Conservation (phyloP, 2,888 invertebrate genomes). For the Standfussiana lucernea region DNA sequence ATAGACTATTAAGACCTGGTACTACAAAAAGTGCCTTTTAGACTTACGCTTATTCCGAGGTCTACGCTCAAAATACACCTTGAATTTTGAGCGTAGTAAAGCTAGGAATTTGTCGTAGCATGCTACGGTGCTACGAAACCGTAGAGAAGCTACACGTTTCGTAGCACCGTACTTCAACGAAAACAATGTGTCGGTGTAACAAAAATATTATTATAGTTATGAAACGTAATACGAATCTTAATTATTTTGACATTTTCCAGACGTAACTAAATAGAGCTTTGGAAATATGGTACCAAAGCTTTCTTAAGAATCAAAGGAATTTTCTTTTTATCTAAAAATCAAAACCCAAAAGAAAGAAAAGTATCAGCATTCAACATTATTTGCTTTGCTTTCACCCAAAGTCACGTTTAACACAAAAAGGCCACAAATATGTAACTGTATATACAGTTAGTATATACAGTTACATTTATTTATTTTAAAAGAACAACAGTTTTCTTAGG, state of each 20-base stretch:
- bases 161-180: slow-evolving; percentile 3
- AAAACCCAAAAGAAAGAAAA: neutral
- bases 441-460: neutral
- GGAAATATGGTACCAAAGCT: neutral
- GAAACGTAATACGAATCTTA: neutral
- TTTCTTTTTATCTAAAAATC: neutral
- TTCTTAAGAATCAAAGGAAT: slow-evolving; percentile 21
- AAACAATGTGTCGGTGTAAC: neutral
- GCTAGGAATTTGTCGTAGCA: slow-evolving; percentile 1
- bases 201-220: too few relatives aligned
- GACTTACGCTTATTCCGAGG: neutral
- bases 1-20: neutral
- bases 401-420: neutral
- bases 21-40: neutral
- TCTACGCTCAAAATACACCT: neutral
- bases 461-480: slow-evolving; percentile 10
- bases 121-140: slow-evolving; percentile 39
- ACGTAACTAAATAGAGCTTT: neutral
- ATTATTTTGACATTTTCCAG: neutral
- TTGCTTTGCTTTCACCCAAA: slow-evolving; percentile 18
- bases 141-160: neutral
- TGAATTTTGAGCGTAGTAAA: slow-evolving; percentile 1
- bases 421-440: neutral
- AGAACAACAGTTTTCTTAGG: slow-evolving; percentile 42
- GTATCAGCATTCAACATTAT: slow-evolving; percentile 24